Percentiles rank a stretch among this genome's conserved stretches.
phyloP scores from a whole-genome alignment of 2,797 vertebrate genomes.

The Bryconaethiops microstoma region DNA sequence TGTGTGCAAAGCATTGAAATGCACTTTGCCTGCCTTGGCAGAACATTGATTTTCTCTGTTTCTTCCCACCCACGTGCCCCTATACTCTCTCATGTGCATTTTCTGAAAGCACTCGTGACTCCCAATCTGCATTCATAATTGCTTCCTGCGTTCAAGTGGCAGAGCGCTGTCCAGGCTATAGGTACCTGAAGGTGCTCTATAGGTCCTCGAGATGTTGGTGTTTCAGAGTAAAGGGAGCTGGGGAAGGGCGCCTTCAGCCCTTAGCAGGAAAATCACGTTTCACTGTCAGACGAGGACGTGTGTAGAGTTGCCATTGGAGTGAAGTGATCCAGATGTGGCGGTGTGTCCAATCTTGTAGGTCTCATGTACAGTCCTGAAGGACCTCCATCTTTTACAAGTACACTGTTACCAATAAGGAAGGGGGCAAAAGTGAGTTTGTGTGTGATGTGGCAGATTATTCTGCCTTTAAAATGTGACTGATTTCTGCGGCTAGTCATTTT shows the following conservation, averaged over 20 bases:
- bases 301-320: not conserved
- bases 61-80: slow-evolving; percentile 52
- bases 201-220: slow-evolving; percentile 10
- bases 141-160: slow-evolving; percentile 40
- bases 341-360: not conserved
- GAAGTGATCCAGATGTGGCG: not conserved
- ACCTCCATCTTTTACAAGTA: no score
- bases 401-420: no score
- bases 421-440: no score
- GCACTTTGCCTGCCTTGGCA: slow-evolving; percentile 36
- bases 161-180: slow-evolving; percentile 26
- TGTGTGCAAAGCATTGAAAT: slow-evolving; percentile 26
- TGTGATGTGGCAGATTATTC: no score
- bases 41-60: slow-evolving; percentile 48
- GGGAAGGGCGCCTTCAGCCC: not conserved
- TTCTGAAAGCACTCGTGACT: slow-evolving; percentile 50
- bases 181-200: not conserved
- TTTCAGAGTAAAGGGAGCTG: slow-evolving; percentile 24
- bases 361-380: no score
- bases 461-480: no score
- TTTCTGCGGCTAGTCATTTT: no score
- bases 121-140: slow-evolving; percentile 49
- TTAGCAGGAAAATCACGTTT: slow-evolving; percentile 30
- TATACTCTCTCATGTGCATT: slow-evolving; percentile 45
- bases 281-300: not conserved